Conservation (phyloP, 2,888 invertebrate species). For the Chalcis sispes region DNA sequence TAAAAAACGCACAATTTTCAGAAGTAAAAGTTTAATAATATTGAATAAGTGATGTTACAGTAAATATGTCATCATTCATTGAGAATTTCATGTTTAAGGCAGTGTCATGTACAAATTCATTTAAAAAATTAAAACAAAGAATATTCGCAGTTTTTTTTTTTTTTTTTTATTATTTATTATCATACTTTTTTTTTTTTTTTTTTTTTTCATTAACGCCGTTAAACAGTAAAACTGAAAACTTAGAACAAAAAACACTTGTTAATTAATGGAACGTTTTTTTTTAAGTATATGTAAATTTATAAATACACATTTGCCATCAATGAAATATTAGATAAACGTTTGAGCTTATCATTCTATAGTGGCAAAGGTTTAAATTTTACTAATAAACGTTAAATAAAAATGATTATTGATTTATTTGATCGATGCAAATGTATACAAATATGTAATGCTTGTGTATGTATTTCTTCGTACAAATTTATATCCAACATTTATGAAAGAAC, state of each 20-base stretch:
- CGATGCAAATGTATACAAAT: slow-evolving; percentile 37
- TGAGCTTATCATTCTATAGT: slow-evolving; percentile 24
- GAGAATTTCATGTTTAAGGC: slow-evolving; percentile 58
- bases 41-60: slow-evolving; percentile 64
- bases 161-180: slow-evolving; percentile 11
- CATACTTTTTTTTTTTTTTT: not conserved
- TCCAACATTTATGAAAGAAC: slow-evolving; percentile 53
- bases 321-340: slow-evolving; percentile 19
- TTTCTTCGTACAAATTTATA: slow-evolving; percentile 51
- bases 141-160: slow-evolving; percentile 19
- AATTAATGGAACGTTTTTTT: slow-evolving; percentile 15
- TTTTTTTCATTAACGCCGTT: slow-evolving; percentile 11
- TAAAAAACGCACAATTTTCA: slow-evolving; percentile 55
- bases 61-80: slow-evolving; percentile 57
- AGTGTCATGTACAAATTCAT: slow-evolving; percentile 60
- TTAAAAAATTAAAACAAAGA: slow-evolving; percentile 32
- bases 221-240: slow-evolving; percentile 12
- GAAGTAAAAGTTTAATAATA: slow-evolving; percentile 65
- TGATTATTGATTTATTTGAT: slow-evolving; percentile 28
- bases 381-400: slow-evolving; percentile 32
- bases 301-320: slow-evolving; percentile 37
- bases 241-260: slow-evolving; percentile 4
- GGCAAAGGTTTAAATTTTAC: slow-evolving; percentile 32
- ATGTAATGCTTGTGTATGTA: slow-evolving; percentile 17
- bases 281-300: slow-evolving; percentile 4